Evolutionary conservation across 2,113 vertebrate genomes (phyloP).

Genomic region (Vanacampus margaritifer): DNA sequence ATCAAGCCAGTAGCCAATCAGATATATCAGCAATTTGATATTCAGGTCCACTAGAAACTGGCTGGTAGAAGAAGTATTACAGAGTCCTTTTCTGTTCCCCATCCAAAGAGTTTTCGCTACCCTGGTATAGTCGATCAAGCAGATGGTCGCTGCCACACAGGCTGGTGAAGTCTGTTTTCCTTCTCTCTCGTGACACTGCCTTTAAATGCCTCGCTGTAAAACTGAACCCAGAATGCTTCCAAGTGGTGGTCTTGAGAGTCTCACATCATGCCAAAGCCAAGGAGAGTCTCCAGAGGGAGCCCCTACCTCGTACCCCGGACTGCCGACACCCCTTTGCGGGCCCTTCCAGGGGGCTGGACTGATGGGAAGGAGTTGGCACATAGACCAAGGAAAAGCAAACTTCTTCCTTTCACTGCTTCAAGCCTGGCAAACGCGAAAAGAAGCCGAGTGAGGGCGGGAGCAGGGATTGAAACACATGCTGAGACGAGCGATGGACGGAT

Average conservation of each 20-base stretch:
- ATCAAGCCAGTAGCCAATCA: slow-evolving; percentile 48
- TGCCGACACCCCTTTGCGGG: slow-evolving; percentile 37
- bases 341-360: slow-evolving; percentile 66
- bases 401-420: slow-evolving; percentile 56
- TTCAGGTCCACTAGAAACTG: slow-evolving; percentile 6
- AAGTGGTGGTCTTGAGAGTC: slow-evolving; percentile 34
- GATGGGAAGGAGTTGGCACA: slow-evolving; percentile 67
- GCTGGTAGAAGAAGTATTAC: slow-evolving; percentile 25
- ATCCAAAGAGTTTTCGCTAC: slow-evolving; percentile 40
- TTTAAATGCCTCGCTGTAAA: slow-evolving; percentile 34
- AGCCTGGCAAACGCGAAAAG: slow-evolving; percentile 51
- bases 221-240: slow-evolving; percentile 41
- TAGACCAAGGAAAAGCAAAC: slow-evolving; percentile 46
- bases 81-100: slow-evolving; percentile 28
- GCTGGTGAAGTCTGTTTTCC: slow-evolving; percentile 36
- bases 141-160: slow-evolving; percentile 21
- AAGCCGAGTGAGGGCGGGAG: slow-evolving; percentile 1
- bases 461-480: background rate
- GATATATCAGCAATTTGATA: slow-evolving; percentile 37
- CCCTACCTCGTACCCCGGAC: slow-evolving; percentile 16
- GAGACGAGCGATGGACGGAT: slow-evolving; percentile 22
- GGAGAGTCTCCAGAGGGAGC: slow-evolving; percentile 37
- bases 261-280: slow-evolving; percentile 19
- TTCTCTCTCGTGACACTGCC: slow-evolving; percentile 2
- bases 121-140: slow-evolving; percentile 28